These are phyloP conservation scores for Monarcha castaneiventris DNA, from an alignment of 2,113 vertebrate genomes.

Conservation along the genomic window DNA sequence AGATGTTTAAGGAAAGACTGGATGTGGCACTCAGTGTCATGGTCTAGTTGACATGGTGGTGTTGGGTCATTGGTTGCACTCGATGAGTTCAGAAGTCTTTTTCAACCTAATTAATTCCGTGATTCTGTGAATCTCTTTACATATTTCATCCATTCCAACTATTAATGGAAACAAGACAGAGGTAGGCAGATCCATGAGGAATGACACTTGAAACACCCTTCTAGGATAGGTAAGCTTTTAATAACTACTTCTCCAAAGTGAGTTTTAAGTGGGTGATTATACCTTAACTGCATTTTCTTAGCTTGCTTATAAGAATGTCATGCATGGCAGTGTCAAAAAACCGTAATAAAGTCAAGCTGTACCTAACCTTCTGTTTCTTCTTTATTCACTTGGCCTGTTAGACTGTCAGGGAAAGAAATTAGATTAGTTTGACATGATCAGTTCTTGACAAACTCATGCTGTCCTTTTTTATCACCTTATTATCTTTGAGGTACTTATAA, in stretches of 20 bases:
- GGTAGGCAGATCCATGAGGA: background rate
- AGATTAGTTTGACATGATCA: conserved; percentile 22
- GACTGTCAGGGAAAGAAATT: conserved; percentile 16
- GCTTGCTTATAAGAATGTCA: background rate
- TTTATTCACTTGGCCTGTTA: background rate
- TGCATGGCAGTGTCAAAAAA: background rate
- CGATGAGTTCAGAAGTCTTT: background rate
- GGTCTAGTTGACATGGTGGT: background rate
- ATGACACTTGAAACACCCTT: background rate
- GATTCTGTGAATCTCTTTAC: background rate
- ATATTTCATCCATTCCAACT: background rate
- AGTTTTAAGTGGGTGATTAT: background rate
- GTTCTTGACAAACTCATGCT: conserved; percentile 22
- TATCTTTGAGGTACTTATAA: conserved; percentile 19
- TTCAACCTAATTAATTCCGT: background rate
- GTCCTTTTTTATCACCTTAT: conserved; percentile 32
- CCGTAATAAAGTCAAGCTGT: background rate
- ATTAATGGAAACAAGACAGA: background rate
- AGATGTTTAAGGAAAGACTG: background rate
- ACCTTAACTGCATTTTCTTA: background rate
- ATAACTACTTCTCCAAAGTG: background rate
- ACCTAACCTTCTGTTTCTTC: background rate
- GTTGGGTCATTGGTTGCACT: background rate
- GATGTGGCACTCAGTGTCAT: background rate
- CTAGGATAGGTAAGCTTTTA: background rate